Base-by-base conservation (phyloP, 2,113 vertebrate genomes). In the Zeus faber region DNA sequence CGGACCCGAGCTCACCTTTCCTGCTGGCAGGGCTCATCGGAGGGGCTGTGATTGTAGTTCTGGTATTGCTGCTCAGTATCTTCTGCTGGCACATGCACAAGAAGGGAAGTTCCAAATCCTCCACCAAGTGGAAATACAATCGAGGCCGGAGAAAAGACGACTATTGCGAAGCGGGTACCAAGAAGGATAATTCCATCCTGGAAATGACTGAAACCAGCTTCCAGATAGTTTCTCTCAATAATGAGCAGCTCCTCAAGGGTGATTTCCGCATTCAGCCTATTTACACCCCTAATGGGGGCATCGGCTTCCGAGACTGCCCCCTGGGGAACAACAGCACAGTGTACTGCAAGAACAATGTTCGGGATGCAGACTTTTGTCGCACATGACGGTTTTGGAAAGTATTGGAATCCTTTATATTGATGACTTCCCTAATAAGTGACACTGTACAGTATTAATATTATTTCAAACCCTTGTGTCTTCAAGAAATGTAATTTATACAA, bases 121-220 rank as follows among this genome's bases (percentile, higher is more conserved):
- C 92, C 27, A 89, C 92, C 86, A 92, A 94, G 69, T 97, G 94
- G 94, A 96, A 96, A 89, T 98, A 97, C 6, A 97, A 95, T 77
- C 87, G 92, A 0, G 94, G 94, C 10, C 89, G 94, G 40, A 91
- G 94, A 91, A 98, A 96, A 96, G 94, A 98, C 0, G 92, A 98
- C 68, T 98, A 97, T 53, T 92, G 93, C 0, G 94, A 98, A 70
- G 94, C 95, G 0, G 95, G 95, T 54, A 98, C 95, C 46, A 98
- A 97, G 84, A 98, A 96, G 76, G 95, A 98, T 87, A 95, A 94
- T 80, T 96, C 95, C 74, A 95, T 98, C 83, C 86, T 98, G 85
- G 95, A 98, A 90, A 98, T 98, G 94, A 98, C 94, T 37, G 95
- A 98, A 88, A 95, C 93, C 65, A 95, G 93, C 83, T 98, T 97